These are phyloP conservation scores for Megathymus violae DNA, from an alignment of 1,140 invertebrate species.

Conservation along the genomic window DNA sequence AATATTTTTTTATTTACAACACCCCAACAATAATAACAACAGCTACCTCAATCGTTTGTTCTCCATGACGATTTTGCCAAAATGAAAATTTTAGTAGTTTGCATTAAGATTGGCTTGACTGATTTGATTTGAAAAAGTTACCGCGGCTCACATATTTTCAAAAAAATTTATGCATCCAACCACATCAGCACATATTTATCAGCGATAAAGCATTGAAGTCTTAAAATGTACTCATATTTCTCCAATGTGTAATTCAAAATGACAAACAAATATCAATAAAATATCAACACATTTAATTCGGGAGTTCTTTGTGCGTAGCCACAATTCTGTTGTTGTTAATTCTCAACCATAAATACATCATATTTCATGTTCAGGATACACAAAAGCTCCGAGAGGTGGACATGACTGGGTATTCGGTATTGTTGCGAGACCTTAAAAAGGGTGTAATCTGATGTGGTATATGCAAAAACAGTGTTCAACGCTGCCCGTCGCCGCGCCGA, in stretches of 20 bases:
- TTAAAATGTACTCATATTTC: too few relatives aligned
- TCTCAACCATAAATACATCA: constrained; percentile 36
- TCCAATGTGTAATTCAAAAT: not conserved
- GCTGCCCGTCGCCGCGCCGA: constrained; percentile 39
- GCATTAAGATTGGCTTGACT: too few relatives aligned
- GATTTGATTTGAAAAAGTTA: too few relatives aligned
- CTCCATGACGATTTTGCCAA: too few relatives aligned
- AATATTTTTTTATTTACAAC: too few relatives aligned
- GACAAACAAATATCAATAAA: not conserved
- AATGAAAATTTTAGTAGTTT: too few relatives aligned
- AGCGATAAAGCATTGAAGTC: too few relatives aligned
- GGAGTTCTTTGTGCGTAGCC: constrained; percentile 9
- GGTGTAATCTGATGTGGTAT: constrained; percentile 56
- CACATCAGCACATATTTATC: too few relatives aligned
- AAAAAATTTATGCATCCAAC: too few relatives aligned
- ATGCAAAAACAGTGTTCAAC: constrained; percentile 65
- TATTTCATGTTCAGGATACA: constrained; percentile 44
- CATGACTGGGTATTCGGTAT: constrained; percentile 42
- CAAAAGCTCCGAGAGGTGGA: constrained; percentile 46
- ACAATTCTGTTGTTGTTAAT: constrained; percentile 42
- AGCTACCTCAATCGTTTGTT: too few relatives aligned
- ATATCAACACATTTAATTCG: not conserved
- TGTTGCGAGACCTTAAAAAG: constrained; percentile 46
- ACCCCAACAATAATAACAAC: too few relatives aligned
- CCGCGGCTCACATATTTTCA: too few relatives aligned